phyloP scores from a whole-genome alignment of 2,113 vertebrate species.

The Pardalotus punctatus region DNA sequence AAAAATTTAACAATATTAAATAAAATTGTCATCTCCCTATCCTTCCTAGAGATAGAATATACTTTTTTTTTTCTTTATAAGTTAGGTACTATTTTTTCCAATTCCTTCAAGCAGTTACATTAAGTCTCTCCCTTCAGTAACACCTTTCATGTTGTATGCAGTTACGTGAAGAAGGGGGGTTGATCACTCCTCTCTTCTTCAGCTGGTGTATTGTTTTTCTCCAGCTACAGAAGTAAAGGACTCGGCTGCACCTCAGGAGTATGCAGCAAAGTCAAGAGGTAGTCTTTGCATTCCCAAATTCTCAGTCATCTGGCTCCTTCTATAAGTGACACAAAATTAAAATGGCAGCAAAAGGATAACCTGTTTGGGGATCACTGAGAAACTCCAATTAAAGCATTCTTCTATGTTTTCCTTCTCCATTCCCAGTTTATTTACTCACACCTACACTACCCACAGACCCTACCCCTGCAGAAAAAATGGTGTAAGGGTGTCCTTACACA shows the following conservation, averaged over 20 bases:
- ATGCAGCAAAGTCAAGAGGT: not conserved
- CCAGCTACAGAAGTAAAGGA: not conserved
- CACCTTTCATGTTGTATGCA: not conserved
- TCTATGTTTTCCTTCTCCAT: not conserved
- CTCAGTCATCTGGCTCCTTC: not conserved
- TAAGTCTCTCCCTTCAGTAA: not conserved
- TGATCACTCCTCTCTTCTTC: not conserved
- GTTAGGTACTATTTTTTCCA: not conserved
- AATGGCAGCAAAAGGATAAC: not conserved
- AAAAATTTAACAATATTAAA: not conserved
- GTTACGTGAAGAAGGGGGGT: not conserved
- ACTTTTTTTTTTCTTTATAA: not conserved
- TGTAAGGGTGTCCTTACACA: not conserved
- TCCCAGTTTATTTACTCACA: not conserved
- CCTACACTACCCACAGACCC: not conserved
- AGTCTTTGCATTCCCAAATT: not conserved
- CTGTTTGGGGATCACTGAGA: not conserved
- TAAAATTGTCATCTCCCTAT: not conserved
- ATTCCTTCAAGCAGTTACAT: not conserved
- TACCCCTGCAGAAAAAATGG: not conserved
- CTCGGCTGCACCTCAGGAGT: not conserved
- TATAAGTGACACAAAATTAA: not conserved
- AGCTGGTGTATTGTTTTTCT: not conserved
- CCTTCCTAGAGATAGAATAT: not conserved
- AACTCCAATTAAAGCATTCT: not conserved